Evolutionary conservation across 2,888 invertebrate species (phyloP).

Genomic region (Acrobasis repandana): DNA sequence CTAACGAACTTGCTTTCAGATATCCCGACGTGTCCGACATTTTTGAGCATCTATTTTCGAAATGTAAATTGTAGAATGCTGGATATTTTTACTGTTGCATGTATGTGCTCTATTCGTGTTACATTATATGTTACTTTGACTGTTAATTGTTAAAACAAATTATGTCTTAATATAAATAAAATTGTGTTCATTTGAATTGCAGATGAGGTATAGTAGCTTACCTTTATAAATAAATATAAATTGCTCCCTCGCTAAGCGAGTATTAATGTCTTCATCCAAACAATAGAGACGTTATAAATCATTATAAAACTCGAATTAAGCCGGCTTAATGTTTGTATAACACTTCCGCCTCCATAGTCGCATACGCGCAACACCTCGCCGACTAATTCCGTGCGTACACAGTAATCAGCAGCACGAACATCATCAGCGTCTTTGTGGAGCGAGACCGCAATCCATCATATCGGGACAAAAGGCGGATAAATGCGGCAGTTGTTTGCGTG

Average conservation of each 20-base stretch:
- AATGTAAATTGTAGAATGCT: neutral
- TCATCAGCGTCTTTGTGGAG: conserved; percentile 71
- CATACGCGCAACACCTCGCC: conserved; percentile 51
- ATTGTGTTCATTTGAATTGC: conserved; percentile 49
- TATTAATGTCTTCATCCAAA: conserved; percentile 47
- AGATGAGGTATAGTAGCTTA: conserved; percentile 36
- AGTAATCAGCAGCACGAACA: conserved; percentile 73
- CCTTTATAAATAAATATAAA: conserved; percentile 28
- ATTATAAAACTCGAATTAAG: conserved; percentile 66
- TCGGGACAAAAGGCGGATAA: conserved; percentile 75
- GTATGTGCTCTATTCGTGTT: neutral
- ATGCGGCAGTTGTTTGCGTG: conserved; percentile 72
- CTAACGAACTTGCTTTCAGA: conserved; percentile 79
- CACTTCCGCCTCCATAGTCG: conserved; percentile 45
- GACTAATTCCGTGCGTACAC: conserved; percentile 67
- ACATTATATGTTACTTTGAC: neutral
- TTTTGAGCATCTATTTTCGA: conserved; percentile 19
- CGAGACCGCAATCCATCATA: conserved; percentile 79
- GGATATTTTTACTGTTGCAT: too few species aligned
- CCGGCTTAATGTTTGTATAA: conserved; percentile 59
- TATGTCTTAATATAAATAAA: conserved; percentile 50
- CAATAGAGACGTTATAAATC: conserved; percentile 61
- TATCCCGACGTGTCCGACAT: conserved; percentile 58
- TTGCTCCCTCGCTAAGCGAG: conserved; percentile 25
- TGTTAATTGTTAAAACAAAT: neutral